Base-by-base conservation (phyloP, 2,797 vertebrate species). In the Lagodon rhomboides region DNA sequence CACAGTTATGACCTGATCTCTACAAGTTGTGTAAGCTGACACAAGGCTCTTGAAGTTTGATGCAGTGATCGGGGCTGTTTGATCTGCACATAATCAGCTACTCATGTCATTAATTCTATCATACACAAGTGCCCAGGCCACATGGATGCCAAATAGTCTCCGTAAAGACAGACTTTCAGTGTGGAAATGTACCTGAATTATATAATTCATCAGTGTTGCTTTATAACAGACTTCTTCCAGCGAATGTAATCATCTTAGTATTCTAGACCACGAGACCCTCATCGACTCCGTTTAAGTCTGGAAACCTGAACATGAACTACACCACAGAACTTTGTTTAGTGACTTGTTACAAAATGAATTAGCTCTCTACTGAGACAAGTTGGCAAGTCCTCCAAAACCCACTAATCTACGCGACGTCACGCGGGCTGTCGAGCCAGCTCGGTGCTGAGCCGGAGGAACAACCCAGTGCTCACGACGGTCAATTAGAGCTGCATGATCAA, bases 401-500 rank as follows among this genome's bases (percentile, higher is more conserved):
- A 62, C 77, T 81, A 74, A 88, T 87, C 76, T 34, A 68, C 41
- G 53, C 74, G 64, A 54, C 44, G 63, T 88, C 88, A 89, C 20
- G 73, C 71, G 65, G 73, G 71, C 88, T 85, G 90, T 89, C 63
- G 68, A 72, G 83, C 78, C 64, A 64, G 73, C 80, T 84, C 74
- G 25, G 64, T 34, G 79, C 76, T 63, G 66, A 84, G 80, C 51
- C 17, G 34, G 23, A 78, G 83, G 80, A 88, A 83, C 75, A 66
- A 82, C 85, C 80, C 73, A 62, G 51, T 71, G 86, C 91, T 88
- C 82, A 75, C 25, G 83, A 86, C 75, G 60, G 83, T 90, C 87
- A 89, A 91, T 93, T 93, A 92, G 82, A 90, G 82, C 82, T 71
- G 87, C 86, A 89, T 88, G 86, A 91, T 93, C 85, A 87, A 91